These are phyloP conservation scores for Siniperca obscura DNA, from an alignment of 2,797 vertebrate genomes.

Conservation along the genomic window DNA sequence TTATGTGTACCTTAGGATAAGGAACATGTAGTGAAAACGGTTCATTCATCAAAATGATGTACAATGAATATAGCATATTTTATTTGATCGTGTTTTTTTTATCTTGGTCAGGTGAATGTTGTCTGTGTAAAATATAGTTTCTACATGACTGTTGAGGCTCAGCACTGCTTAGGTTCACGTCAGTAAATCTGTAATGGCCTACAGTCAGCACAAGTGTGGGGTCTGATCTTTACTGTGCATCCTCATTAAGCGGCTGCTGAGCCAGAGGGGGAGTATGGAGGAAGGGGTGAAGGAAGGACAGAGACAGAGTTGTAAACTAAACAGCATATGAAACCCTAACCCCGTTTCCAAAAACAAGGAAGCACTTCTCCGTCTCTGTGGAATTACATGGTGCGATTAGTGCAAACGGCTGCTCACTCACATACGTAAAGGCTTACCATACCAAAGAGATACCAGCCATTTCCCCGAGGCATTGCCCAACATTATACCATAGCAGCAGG, in stretches of 20 bases:
- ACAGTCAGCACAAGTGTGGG: conserved; percentile 42
- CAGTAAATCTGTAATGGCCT: conserved; percentile 48
- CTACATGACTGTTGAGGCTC: conserved; percentile 19
- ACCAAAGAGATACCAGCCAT: conserved; percentile 32
- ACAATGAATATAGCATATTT: background rate
- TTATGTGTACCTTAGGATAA: no score
- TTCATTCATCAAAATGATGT: conserved; percentile 14
- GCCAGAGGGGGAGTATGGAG: conserved; percentile 14
- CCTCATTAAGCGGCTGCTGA: conserved; percentile 47
- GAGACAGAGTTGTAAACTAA: conserved; percentile 18
- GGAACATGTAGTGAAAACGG: background rate
- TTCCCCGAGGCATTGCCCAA: conserved; percentile 14
- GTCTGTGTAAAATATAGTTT: conserved; percentile 34
- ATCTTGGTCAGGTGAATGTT: conserved; percentile 8
- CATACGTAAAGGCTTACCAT: conserved; percentile 35
- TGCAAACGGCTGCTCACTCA: conserved; percentile 23
- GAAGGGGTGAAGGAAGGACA: conserved; percentile 3
- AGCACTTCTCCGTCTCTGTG: background rate
- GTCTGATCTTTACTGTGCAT: conserved; percentile 42
- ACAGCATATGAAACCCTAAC: conserved; percentile 14
- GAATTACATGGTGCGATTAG: conserved; percentile 41
- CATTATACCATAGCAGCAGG: conserved; percentile 44
- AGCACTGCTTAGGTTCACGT: conserved; percentile 36
- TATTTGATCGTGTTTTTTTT: background rate
- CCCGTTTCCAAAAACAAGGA: conserved; percentile 28